phyloP scores from a whole-genome alignment of 2,113 vertebrate genomes.

The Clinocottus analis region DNA sequence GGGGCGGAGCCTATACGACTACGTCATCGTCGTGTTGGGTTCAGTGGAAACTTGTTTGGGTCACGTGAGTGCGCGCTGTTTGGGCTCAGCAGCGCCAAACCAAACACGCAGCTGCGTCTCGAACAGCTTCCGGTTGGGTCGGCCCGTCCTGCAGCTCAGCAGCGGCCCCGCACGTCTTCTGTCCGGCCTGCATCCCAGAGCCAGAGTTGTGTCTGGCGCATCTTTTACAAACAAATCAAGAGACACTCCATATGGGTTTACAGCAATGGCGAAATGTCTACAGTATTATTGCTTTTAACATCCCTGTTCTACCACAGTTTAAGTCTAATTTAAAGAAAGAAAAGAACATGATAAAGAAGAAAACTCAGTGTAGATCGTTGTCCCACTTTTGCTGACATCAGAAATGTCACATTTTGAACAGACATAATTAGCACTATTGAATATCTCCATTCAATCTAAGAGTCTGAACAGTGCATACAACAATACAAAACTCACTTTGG shows the following conservation, averaged over 20 bases:
- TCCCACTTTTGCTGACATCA: background rate
- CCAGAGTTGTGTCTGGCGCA: background rate
- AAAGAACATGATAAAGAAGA: background rate
- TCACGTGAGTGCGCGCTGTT: background rate
- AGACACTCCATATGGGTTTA: no score
- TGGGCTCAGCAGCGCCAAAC: background rate
- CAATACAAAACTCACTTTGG: background rate
- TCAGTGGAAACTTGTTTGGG: background rate
- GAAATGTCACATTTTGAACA: background rate
- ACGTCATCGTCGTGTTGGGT: background rate
- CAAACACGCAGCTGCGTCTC: background rate
- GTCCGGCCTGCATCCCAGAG: background rate
- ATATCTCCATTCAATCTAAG: background rate
- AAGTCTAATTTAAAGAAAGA: background rate
- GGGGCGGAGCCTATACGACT: background rate
- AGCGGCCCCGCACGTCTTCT: no score
- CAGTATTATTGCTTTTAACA: background rate
- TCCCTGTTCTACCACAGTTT: background rate
- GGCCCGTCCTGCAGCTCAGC: no score
- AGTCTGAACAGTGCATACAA: background rate
- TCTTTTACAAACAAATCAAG: no score
- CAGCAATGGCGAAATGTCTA: background rate
- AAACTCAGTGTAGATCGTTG: background rate
- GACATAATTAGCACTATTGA: background rate
- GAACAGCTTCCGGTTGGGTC: background rate